Percentiles rank a stretch among this genome's conserved stretches.
These are phyloP conservation scores for Anagyrus pseudococci DNA, from an alignment of 2,888 invertebrate species.

Conservation along the genomic window DNA sequence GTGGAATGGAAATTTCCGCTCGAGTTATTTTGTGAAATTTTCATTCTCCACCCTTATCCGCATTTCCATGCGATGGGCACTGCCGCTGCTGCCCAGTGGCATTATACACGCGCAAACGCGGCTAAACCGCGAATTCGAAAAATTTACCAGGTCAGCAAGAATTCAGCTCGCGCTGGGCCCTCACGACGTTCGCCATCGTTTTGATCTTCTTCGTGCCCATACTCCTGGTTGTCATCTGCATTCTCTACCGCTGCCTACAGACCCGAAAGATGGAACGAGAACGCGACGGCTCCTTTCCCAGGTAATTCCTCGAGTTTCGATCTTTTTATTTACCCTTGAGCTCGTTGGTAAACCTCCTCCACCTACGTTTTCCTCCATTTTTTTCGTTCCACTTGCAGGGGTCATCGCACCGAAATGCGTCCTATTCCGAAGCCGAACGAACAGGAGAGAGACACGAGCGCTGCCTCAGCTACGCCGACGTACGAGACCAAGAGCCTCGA, in stretches of 20 bases:
- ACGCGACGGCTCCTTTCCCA: conserved; percentile 61
- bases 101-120: neutral
- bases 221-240: conserved; percentile 72
- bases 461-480: neutral
- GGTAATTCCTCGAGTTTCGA: conserved; percentile 46
- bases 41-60: conserved; percentile 42
- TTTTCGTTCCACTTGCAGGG: conserved; percentile 4
- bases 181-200: conserved; percentile 79
- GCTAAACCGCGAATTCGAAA: neutral
- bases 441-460: no score
- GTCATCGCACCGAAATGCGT: conserved; percentile 45
- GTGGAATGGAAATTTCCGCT: conserved; percentile 64
- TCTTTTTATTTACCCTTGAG: no score
- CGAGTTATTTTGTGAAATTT: conserved; percentile 47
- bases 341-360: no score
- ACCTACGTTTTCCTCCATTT: no score
- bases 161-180: conserved; percentile 78
- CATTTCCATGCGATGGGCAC: neutral
- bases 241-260: conserved; percentile 70
- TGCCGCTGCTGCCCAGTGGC: no score
- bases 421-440: conserved; percentile 48
- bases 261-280: conserved; percentile 64
- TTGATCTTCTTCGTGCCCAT: conserved; percentile 79
- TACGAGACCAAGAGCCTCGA: conserved; percentile 8
- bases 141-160: conserved; percentile 74